Conservation (phyloP, 2,797 vertebrate genomes). For the Phoeniculus purpureus region DNA sequence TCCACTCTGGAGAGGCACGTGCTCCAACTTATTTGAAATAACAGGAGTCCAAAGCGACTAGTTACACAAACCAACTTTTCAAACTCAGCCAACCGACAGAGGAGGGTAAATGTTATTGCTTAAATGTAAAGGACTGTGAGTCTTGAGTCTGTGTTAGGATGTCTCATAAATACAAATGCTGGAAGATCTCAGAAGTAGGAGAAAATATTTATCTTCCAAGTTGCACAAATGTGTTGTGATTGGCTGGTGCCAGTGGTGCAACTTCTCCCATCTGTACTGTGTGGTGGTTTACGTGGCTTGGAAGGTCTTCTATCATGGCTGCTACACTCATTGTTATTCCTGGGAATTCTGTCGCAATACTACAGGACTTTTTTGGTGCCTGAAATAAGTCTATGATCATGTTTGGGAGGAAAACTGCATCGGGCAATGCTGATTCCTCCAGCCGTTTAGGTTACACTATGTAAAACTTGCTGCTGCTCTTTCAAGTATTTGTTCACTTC, state of each 20-base stretch:
- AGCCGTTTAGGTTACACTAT: background rate
- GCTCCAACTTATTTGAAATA: slow-evolving; percentile 34
- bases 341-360: background rate
- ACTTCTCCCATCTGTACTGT: background rate
- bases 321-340: background rate
- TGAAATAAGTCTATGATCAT: background rate
- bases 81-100: background rate
- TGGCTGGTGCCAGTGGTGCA: background rate
- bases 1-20: background rate
- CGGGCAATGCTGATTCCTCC: background rate
- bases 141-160: background rate
- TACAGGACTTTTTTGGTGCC: background rate
- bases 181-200: background rate
- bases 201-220: slow-evolving; percentile 30
- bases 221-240: background rate
- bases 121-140: background rate
- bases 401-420: background rate
- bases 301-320: background rate
- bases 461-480: background rate
- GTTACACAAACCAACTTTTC: slow-evolving; percentile 33
- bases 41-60: background rate
- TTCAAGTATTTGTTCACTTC: background rate
- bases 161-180: background rate
- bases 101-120: background rate
- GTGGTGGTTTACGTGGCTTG: background rate